Evolutionary conservation across 64 coral and sea anemone species (phyloP).

Genomic region (Actinia tenebrosa): DNA sequence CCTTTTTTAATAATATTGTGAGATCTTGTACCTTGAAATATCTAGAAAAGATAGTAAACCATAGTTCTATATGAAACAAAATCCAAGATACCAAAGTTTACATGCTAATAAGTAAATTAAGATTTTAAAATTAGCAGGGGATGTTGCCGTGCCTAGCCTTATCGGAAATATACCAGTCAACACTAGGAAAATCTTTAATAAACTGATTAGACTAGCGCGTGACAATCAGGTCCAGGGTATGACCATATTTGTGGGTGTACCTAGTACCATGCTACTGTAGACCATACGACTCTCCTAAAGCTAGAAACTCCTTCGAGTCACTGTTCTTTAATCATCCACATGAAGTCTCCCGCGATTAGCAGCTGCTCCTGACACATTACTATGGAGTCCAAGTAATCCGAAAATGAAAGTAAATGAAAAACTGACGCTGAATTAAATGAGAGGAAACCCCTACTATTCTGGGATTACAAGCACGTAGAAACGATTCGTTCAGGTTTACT

Average conservation of each 20-base stretch:
- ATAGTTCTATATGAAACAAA: too few relatives aligned
- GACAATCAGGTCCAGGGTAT: slow-evolving; percentile 19
- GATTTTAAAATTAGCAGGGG: too few relatives aligned
- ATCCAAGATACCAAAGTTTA: too few relatives aligned
- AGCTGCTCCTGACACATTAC: not conserved
- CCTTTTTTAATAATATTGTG: too few relatives aligned
- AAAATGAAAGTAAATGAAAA: not conserved
- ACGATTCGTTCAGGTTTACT: too few relatives aligned
- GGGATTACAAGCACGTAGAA: too few relatives aligned
- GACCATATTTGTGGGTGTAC: slow-evolving; percentile 7
- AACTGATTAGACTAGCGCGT: not conserved
- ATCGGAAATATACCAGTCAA: slow-evolving; percentile 35
- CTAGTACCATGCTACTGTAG: not conserved
- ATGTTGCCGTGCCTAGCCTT: too few relatives aligned
- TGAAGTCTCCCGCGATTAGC: slow-evolving; percentile 4
- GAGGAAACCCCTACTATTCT: too few relatives aligned
- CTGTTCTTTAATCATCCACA: not conserved
- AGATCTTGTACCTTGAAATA: too few relatives aligned
- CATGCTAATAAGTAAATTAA: too few relatives aligned
- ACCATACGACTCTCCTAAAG: not conserved
- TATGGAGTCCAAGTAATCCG: not conserved
- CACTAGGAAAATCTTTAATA: not conserved
- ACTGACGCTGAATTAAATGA: too few relatives aligned
- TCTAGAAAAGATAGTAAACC: too few relatives aligned
- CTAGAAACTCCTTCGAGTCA: not conserved